Percentiles rank a stretch among this genome's conserved stretches.
These are phyloP conservation scores for Perdix hodgsoniae DNA, from an alignment of 2,797 vertebrate species.

Conservation along the genomic window DNA sequence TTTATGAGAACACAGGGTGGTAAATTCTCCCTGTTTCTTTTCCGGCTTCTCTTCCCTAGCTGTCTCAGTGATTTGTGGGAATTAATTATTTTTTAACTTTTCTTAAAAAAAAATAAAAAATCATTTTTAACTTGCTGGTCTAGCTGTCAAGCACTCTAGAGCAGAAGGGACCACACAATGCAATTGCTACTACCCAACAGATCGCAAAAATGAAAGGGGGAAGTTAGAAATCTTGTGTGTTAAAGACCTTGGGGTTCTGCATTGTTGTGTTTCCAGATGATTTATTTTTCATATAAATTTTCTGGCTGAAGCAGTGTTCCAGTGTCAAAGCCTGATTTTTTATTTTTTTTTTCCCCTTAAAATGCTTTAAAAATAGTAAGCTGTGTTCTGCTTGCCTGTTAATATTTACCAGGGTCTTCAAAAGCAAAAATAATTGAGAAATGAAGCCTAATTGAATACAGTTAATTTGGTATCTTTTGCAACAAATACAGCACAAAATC, in stretches of 20 bases:
- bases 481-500: not conserved
- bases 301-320: not conserved
- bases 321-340: not conserved
- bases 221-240: not conserved
- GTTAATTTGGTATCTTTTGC: not conserved
- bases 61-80: slow-evolving; percentile 34
- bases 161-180: not conserved
- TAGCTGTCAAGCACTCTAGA: not conserved
- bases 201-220: not conserved
- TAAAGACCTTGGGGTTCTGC: not conserved
- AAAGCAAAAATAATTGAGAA: not conserved
- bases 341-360: not conserved
- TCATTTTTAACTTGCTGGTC: not conserved
- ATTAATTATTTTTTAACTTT: slow-evolving; percentile 43
- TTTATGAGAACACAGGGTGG: not conserved
- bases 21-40: not conserved
- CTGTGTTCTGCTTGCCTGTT: not conserved
- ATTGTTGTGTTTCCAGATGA: not conserved
- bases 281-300: slow-evolving; percentile 51
- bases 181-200: not conserved
- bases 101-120: not conserved
- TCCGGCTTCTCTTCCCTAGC: not conserved
- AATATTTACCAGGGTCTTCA: not conserved
- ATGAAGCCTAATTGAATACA: not conserved
- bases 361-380: not conserved